Conservation (phyloP, 2,888 invertebrate species). For the Latheticus oryzae region DNA sequence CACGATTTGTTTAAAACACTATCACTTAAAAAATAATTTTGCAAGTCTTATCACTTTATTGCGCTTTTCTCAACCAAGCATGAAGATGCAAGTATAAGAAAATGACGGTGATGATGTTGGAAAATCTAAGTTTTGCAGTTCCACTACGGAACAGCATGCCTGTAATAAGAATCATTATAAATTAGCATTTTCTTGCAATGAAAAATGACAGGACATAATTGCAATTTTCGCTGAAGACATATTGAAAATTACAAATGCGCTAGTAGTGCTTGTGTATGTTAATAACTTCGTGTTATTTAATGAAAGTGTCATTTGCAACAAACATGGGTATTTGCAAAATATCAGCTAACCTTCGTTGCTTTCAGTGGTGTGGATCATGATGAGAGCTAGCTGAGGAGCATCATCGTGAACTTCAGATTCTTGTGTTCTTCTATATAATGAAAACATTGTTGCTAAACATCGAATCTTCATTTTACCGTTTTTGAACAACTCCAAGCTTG, state of each 20-base stretch:
- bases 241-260: background rate
- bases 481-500: constrained; percentile 59
- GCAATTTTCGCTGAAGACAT: too few species aligned
- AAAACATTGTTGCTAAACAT: constrained; percentile 61
- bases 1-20: constrained; percentile 49
- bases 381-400: constrained; percentile 60
- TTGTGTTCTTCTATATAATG: constrained; percentile 58
- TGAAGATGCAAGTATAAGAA: constrained; percentile 46
- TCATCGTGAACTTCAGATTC: constrained; percentile 61
- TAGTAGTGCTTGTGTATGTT: too few species aligned
- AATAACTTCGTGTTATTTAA: too few species aligned
- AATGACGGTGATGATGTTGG: constrained; percentile 34
- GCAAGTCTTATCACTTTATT: constrained; percentile 36
- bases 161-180: constrained; percentile 28
- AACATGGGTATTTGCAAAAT: background rate
- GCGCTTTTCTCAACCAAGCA: constrained; percentile 45
- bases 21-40: constrained; percentile 41
- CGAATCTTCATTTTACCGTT: constrained; percentile 60
- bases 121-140: constrained; percentile 15
- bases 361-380: constrained; percentile 60
- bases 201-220: too few species aligned
- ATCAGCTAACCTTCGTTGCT: constrained; percentile 56
- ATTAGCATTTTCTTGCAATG: too few species aligned
- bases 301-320: too few species aligned
- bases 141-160: constrained; percentile 40